phyloP scores from a whole-genome alignment of 2,797 vertebrate genomes.

The Syngnathus acus region DNA sequence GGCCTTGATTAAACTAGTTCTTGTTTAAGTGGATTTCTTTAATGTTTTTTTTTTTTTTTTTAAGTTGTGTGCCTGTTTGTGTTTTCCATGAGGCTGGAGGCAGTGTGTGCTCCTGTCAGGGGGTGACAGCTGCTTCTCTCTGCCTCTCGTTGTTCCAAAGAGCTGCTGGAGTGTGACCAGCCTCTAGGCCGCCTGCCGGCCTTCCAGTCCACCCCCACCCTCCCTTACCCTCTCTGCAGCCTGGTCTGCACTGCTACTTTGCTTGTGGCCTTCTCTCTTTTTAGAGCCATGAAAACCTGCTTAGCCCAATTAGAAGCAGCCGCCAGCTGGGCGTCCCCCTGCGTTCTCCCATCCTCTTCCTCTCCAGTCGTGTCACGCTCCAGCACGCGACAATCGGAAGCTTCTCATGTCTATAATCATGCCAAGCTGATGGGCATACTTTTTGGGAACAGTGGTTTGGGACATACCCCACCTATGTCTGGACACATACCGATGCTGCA shows the following conservation, averaged over 20 bases:
- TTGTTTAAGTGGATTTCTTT: constrained; percentile 38
- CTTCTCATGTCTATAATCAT: constrained; percentile 51
- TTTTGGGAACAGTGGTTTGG: constrained; percentile 45
- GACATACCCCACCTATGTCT: constrained; percentile 32
- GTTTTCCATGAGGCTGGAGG: constrained; percentile 32
- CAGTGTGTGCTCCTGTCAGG: constrained; percentile 46
- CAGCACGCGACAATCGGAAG: constrained; percentile 55
- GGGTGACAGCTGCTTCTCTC: constrained; percentile 69
- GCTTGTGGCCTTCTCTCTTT: constrained; percentile 37
- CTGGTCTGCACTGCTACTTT: constrained; percentile 44
- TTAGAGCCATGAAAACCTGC: constrained; percentile 65
- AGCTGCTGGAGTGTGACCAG: constrained; percentile 65
- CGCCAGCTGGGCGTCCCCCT: constrained; percentile 64
- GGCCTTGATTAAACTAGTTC: constrained; percentile 51
- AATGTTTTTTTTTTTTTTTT: constrained; percentile 7
- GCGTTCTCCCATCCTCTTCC: constrained; percentile 36
- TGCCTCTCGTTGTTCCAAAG: constrained; percentile 53
- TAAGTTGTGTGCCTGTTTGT: constrained; percentile 15
- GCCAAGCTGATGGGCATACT: constrained; percentile 48
- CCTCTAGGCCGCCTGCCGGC: constrained; percentile 36
- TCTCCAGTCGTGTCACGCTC: constrained; percentile 46
- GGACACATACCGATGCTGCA: constrained; percentile 38
- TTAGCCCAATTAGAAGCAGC: constrained; percentile 68
- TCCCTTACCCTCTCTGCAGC: constrained; percentile 13
- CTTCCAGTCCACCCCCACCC: constrained; percentile 13